Evolutionary conservation across 2,113 vertebrate species (phyloP).

Genomic region (Scatophagus argus): DNA sequence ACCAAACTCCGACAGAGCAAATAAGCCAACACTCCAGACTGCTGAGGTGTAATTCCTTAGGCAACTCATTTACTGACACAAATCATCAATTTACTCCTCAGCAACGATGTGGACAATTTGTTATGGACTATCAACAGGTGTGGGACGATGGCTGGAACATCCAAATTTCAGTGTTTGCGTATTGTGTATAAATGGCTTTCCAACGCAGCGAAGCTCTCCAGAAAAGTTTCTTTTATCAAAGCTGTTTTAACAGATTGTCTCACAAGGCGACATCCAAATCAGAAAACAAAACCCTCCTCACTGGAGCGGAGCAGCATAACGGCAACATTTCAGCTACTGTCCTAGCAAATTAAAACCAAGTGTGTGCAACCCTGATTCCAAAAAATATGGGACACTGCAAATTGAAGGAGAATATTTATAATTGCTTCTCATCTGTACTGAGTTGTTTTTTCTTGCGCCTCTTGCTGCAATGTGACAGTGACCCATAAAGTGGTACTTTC

Average conservation of each 20-base stretch:
- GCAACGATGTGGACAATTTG: neutral
- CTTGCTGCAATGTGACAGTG: conserved; percentile 26
- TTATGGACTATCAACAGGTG: neutral
- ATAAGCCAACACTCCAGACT: neutral
- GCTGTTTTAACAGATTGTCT: conserved; percentile 39
- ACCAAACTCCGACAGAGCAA: neutral
- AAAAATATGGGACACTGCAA: neutral
- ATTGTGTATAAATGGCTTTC: too few species aligned
- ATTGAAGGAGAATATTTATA: neutral
- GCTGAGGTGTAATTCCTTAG: neutral
- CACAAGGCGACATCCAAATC: conserved; percentile 23
- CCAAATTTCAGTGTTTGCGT: too few species aligned
- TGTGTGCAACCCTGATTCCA: neutral
- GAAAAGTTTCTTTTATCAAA: conserved; percentile 29
- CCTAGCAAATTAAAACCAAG: conserved; percentile 1
- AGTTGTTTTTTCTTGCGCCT: too few species aligned
- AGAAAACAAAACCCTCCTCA: conserved; percentile 1
- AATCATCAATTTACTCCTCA: neutral
- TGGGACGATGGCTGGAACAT: neutral
- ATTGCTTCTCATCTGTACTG: neutral
- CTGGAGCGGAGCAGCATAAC: neutral
- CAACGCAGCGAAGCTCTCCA: neutral
- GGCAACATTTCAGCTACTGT: neutral
- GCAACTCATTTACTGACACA: neutral
- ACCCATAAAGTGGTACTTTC: conserved; percentile 37